Conservation (phyloP, 2,113 vertebrate genomes). For the Passer domesticus region DNA sequence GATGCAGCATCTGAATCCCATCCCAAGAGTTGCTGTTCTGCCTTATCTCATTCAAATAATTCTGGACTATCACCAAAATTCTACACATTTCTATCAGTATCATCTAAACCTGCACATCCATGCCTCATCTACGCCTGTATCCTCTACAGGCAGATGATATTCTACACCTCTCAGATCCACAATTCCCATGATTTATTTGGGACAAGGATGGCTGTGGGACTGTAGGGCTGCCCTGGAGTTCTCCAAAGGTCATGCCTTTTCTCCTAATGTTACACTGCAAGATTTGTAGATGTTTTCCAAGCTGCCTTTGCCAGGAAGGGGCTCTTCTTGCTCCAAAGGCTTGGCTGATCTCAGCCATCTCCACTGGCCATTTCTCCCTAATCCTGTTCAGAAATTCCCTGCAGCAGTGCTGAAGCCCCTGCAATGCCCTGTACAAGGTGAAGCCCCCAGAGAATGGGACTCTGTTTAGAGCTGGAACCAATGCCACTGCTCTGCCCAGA, state of each 20-base stretch:
- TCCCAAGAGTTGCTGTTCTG: not conserved
- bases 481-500: not conserved
- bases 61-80: not conserved
- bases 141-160: not conserved
- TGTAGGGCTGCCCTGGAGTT: not conserved
- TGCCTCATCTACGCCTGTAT: accelerated
- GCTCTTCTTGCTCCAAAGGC: not conserved
- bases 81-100: too few species aligned
- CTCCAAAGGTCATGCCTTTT: not conserved
- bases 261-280: slow-evolving; percentile 13
- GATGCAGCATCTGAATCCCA: not conserved
- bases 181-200: not conserved
- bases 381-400: not conserved
- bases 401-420: not conserved
- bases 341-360: not conserved
- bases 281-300: not conserved
- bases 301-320: not conserved
- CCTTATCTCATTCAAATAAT: not conserved
- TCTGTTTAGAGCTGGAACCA: not conserved
- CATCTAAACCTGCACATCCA: not conserved
- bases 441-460: not conserved
- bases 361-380: accelerated
- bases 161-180: not conserved
- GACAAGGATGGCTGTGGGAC: accelerated
- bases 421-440: not conserved